These are phyloP conservation scores for Mus musculus DNA, from an alignment of 2,113 vertebrate genomes.

Conservation along the genomic window DNA sequence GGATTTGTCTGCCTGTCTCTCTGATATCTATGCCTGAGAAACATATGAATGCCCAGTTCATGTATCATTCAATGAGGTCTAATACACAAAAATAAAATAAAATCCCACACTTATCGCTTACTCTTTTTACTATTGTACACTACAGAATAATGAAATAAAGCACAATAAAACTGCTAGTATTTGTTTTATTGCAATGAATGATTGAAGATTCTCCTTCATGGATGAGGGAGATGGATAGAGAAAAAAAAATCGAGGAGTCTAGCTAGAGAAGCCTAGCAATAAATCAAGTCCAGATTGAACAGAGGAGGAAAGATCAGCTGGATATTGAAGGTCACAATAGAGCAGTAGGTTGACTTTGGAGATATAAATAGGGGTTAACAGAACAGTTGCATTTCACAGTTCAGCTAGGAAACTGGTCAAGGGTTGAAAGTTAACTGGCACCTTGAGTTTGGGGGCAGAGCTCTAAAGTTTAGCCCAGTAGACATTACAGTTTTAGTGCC, in stretches of 20 bases:
- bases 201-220: slow-evolving; percentile 53
- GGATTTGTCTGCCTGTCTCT: background rate
- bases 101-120: background rate
- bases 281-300: slow-evolving; percentile 65
- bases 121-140: background rate
- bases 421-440: slow-evolving; percentile 44
- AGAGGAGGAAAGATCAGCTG: slow-evolving; percentile 33
- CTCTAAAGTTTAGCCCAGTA: slow-evolving; percentile 42
- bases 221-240: slow-evolving; percentile 42
- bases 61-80: background rate
- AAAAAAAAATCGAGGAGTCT: slow-evolving; percentile 19
- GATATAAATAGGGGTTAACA: slow-evolving; percentile 63
- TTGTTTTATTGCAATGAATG: slow-evolving; percentile 32
- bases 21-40: background rate
- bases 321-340: slow-evolving; percentile 48
- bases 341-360: slow-evolving; percentile 50
- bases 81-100: slow-evolving; percentile 21
- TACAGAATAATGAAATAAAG: slow-evolving; percentile 39
- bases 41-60: slow-evolving; percentile 14
- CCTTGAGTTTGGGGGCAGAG: background rate
- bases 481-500: background rate
- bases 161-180: slow-evolving; percentile 39
- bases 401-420: slow-evolving; percentile 56
- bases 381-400: slow-evolving; percentile 41
- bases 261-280: slow-evolving; percentile 14